phyloP scores from a whole-genome alignment of 2,113 vertebrate species.

The Aythya baeri region DNA sequence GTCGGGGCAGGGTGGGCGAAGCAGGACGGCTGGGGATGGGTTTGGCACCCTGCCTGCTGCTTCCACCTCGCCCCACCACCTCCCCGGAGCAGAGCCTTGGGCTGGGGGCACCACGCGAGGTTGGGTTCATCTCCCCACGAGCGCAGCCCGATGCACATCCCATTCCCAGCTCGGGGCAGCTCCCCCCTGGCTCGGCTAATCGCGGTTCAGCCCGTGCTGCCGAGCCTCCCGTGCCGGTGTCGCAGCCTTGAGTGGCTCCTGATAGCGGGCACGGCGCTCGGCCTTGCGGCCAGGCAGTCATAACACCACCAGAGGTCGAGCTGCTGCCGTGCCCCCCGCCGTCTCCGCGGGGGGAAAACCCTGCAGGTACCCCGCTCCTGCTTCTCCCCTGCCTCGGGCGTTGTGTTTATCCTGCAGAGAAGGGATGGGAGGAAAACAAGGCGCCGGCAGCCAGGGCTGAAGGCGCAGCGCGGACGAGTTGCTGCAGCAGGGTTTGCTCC shows the following conservation, averaged over 20 bases:
- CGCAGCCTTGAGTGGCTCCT: conserved; percentile 57
- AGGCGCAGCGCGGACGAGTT: neutral
- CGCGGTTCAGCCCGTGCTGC: neutral
- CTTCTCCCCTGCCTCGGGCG: neutral
- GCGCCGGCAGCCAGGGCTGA: neutral
- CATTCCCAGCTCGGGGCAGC: neutral
- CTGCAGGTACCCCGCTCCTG: rapidly evolving
- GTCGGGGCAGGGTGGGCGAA: neutral
- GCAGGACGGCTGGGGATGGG: neutral
- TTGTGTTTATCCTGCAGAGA: neutral
- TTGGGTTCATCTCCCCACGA: neutral
- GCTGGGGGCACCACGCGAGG: rapidly evolving
- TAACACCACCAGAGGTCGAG: conserved; percentile 24
- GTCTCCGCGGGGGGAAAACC: neutral
- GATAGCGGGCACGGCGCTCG: conserved; percentile 29
- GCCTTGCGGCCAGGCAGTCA: conserved; percentile 69
- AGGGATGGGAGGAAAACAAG: conserved; percentile 35
- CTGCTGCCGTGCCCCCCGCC: neutral
- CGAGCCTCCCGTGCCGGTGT: neutral
- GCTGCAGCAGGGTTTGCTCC: neutral
- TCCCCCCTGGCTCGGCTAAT: neutral
- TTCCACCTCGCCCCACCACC: neutral
- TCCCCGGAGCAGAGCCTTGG: neutral
- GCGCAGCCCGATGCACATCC: rapidly evolving
- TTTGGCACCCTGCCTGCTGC: neutral